A percentile compares a stretch with the other conserved stretches of the same genome.
Conservation (phyloP, 1,140 invertebrate species). For the Frieseomelitta varia region DNA sequence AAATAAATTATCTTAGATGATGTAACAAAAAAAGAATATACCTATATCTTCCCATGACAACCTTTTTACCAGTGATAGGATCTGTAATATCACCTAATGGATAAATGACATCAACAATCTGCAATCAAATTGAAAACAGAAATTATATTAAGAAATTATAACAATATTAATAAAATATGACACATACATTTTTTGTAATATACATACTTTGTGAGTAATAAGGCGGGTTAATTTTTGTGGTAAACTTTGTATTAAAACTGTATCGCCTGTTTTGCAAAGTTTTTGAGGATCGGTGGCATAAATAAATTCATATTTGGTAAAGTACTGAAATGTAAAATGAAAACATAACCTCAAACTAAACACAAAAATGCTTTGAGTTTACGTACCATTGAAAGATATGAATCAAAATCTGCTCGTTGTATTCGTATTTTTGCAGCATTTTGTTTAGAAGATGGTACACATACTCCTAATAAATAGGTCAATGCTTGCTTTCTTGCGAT, state of each 20-base stretch:
- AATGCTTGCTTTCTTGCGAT: neutral
- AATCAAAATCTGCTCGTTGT: slow-evolving; percentile 87
- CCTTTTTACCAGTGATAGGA: slow-evolving; percentile 91
- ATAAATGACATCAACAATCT: slow-evolving; percentile 90
- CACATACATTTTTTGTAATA: neutral
- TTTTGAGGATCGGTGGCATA: slow-evolving; percentile 91
- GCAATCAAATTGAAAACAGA: slow-evolving; percentile 1
- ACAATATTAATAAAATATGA: neutral
- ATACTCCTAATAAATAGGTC: slow-evolving; percentile 85
- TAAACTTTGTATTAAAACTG: slow-evolving; percentile 89
- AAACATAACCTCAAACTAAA: slow-evolving; percentile 63
- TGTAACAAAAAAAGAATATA: slow-evolving; percentile 54
- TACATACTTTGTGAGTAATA: slow-evolving; percentile 87
- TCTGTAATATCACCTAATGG: slow-evolving; percentile 91
- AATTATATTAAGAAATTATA: neutral
- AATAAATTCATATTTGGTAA: slow-evolving; percentile 86
- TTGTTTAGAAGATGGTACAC: slow-evolving; percentile 87
- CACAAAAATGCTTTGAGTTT: slow-evolving; percentile 13
- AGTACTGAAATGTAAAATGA: slow-evolving; percentile 86
- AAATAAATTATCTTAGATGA: neutral
- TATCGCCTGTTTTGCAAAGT: slow-evolving; percentile 90
- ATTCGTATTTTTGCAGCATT: slow-evolving; percentile 90
- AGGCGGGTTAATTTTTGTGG: slow-evolving; percentile 87
- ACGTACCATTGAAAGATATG: slow-evolving; percentile 86
- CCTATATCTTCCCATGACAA: slow-evolving; percentile 86